Evolutionary conservation across 2,797 vertebrate species (phyloP).

Genomic region (Aplochiton taeniatus): DNA sequence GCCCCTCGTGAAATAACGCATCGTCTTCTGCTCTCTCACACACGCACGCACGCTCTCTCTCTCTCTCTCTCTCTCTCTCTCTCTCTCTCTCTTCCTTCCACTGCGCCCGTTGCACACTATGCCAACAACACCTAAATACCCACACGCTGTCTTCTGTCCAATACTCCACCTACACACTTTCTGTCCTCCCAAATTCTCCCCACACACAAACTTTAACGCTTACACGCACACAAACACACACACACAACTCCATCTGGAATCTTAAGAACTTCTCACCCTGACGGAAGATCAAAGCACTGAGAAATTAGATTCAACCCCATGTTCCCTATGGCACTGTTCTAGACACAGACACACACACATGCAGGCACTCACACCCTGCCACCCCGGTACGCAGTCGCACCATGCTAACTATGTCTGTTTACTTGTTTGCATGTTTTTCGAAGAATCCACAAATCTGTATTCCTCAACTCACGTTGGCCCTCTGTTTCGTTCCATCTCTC

Average conservation of each 20-base stretch:
- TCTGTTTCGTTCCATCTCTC: neutral
- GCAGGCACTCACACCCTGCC: slow-evolving; percentile 29
- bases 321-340: slow-evolving; percentile 27
- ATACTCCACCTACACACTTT: too few species aligned
- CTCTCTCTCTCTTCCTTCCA: neutral
- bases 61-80: slow-evolving; percentile 16
- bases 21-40: neutral
- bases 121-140: too few species aligned
- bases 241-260: slow-evolving; percentile 30
- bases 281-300: slow-evolving; percentile 46
- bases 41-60: neutral
- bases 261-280: slow-evolving; percentile 45
- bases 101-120: too few species aligned
- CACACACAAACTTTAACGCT: neutral
- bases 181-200: neutral
- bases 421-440: slow-evolving; percentile 10
- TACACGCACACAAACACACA: neutral
- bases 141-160: too few species aligned
- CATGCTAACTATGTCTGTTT: slow-evolving; percentile 5
- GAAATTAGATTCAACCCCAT: slow-evolving; percentile 32
- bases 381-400: slow-evolving; percentile 15
- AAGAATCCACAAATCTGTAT: slow-evolving; percentile 23
- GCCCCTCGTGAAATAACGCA: neutral
- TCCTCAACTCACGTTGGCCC: slow-evolving; percentile 13
- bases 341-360: neutral